These are phyloP conservation scores for Heliothis virescens DNA, from an alignment of 1,140 invertebrate species.

Conservation along the genomic window DNA sequence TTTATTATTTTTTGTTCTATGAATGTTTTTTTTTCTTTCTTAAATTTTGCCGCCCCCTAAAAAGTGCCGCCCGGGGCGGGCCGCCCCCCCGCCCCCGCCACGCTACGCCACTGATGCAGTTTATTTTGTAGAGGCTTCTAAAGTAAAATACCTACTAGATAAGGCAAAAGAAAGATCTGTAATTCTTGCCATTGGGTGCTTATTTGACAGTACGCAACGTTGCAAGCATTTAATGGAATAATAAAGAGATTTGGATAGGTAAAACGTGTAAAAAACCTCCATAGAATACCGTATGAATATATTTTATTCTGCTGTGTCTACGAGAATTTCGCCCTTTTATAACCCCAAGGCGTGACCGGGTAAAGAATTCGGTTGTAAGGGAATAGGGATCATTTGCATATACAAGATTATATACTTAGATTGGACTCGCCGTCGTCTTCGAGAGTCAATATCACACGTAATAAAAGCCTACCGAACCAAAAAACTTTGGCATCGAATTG, in stretches of 20 bases:
- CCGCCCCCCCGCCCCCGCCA: too few species aligned
- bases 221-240: slow-evolving; percentile 46
- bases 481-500: slow-evolving; percentile 70
- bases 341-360: slow-evolving; percentile 73
- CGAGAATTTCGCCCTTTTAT: slow-evolving; percentile 69
- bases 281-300: slow-evolving; percentile 70
- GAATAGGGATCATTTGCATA: slow-evolving; percentile 78
- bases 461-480: slow-evolving; percentile 68
- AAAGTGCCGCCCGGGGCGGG: too few species aligned
- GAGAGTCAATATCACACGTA: slow-evolving; percentile 77
- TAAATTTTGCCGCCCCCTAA: too few species aligned
- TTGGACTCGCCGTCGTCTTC: slow-evolving; percentile 64
- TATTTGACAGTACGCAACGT: slow-evolving; percentile 24
- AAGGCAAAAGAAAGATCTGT: not conserved
- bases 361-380: slow-evolving; percentile 74
- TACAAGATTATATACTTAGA: slow-evolving; percentile 79
- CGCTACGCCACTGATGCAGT: too few species aligned
- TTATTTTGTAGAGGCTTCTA: too few species aligned
- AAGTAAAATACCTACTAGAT: too few species aligned
- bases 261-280: slow-evolving; percentile 55
- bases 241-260: slow-evolving; percentile 50
- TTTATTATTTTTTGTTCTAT: too few species aligned
- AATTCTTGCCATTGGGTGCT: slow-evolving; percentile 32
- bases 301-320: slow-evolving; percentile 71
- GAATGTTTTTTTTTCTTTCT: too few species aligned